Percentiles rank a stretch among this genome's conserved stretches.
These are phyloP conservation scores for Psittacula derbiana DNA, from an alignment of 2,797 vertebrate genomes.

Conservation along the genomic window DNA sequence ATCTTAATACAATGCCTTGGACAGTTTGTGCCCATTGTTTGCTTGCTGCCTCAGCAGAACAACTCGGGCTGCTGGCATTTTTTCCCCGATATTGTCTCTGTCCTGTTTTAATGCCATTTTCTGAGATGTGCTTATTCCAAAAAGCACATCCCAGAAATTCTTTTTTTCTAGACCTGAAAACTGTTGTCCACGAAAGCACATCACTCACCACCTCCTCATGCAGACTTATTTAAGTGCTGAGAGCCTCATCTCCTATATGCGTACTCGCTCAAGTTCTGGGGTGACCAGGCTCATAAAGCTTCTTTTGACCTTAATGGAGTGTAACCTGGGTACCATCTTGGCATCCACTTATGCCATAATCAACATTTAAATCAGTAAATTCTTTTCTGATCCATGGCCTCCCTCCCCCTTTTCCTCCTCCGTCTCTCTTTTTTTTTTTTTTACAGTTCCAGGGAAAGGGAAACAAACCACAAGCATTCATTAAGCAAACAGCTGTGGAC, in stretches of 20 bases:
- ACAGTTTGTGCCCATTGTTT: constrained; percentile 61
- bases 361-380: constrained; percentile 23
- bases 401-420: background rate
- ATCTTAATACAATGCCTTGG: constrained; percentile 56
- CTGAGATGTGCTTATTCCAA: constrained; percentile 55
- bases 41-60: constrained; percentile 79
- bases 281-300: constrained; percentile 4
- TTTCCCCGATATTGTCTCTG: constrained; percentile 78
- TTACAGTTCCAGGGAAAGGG: constrained; percentile 43
- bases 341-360: background rate
- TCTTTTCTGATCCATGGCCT: constrained; percentile 37
- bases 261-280: background rate
- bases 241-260: background rate
- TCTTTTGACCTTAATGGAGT: constrained; percentile 21
- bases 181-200: background rate
- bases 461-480: constrained; percentile 60
- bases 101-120: constrained; percentile 73
- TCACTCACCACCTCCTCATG: constrained; percentile 43
- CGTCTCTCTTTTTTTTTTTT: background rate
- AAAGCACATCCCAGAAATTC: background rate
- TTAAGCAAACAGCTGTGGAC: constrained; percentile 60
- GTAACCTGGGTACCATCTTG: constrained; percentile 3
- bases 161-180: constrained; percentile 58
- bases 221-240: constrained; percentile 6
- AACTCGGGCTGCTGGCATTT: constrained; percentile 80